Evolutionary conservation across 1,140 invertebrate genomes (phyloP), one percentile per base, ranked within the genome.

Genomic region (Drosophila mojavensis): DNA sequence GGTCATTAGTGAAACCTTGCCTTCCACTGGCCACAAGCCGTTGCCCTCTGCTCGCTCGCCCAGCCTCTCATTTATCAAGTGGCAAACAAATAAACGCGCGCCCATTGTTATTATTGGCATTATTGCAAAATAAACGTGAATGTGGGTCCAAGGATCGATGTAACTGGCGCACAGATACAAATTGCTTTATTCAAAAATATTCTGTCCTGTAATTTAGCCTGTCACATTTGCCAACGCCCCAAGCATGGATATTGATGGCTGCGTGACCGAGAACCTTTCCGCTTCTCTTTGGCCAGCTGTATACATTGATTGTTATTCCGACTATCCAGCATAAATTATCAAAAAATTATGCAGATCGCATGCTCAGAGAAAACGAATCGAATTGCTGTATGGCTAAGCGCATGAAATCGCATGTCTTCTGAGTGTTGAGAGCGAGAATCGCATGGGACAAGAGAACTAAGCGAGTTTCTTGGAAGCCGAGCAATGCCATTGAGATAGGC

Each of bases 31-130:
- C 48, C 48, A 11, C 5, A 11, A 11, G 10, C 36, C 30, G 15
- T 47, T 30, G 7, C 56, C 28, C 36, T 1, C 20, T 6, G 20
- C 20, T n/a, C 36, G 20, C 0, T 3, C 64, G 62, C 58, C 72
- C 63, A 73, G 73, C 75, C 61, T 75, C 70, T 85, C 82, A 85
- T 85, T 85, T 85, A 85, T 85, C 82, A 85, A 86, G 69, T 78
- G 75, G 81, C 75, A 61, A 75, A 56, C 75, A 81, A 81, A 78
- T 81, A 85, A 71, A 78, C 64, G 64, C 75, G 81, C 75, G 67
- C 69, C 75, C 82, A 81, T 86, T 81, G 63, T 81, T 86, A 81
- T 85, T 85, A 85, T 85, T 85, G 81, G 63, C 66, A 85, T 81
- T 85, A 85, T 81, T 85, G 82, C 71, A 48, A 70, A 66, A 78